A percentile compares a stretch with the other conserved stretches of the same genome.
Evolutionary conservation across 2,797 vertebrate genomes (phyloP).

Genomic region (Luscinia megarhynchos): DNA sequence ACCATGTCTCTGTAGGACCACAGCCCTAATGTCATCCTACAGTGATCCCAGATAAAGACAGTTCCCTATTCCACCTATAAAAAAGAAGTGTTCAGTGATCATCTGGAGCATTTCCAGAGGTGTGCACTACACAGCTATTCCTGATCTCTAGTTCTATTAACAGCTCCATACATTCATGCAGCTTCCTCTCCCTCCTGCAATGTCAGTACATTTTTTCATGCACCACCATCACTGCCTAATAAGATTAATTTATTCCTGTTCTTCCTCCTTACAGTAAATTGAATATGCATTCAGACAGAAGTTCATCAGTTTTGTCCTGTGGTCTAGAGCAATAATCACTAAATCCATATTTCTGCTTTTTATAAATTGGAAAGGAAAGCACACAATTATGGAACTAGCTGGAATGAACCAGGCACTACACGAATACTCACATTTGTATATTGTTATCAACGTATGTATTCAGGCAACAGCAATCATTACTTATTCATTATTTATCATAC

Average conservation of each 20-base stretch:
- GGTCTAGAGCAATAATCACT: not conserved
- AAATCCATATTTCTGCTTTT: conserved; percentile 2
- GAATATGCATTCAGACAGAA: not conserved
- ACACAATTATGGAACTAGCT: not conserved
- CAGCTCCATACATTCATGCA: not conserved
- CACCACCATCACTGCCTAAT: not conserved
- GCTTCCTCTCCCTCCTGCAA: not conserved
- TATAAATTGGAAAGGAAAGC: conserved; percentile 2
- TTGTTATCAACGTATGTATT: conserved; percentile 6
- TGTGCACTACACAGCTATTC: not conserved
- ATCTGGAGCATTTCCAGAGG: not conserved
- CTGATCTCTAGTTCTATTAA: not conserved
- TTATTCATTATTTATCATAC: conserved; percentile 52
- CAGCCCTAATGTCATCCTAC: not conserved
- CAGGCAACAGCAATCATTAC: conserved; percentile 25
- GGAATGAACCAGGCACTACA: not conserved
- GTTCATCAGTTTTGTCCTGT: conserved; percentile 14
- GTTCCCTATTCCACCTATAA: not conserved
- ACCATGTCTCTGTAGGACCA: not conserved
- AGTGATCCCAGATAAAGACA: not conserved
- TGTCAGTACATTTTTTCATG: not conserved
- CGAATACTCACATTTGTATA: not conserved
- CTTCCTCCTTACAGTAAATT: conserved; percentile 2
- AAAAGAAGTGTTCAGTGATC: not conserved
- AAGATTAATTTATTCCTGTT: conserved; percentile 26